Conservation (phyloP, 2,888 invertebrate genomes). For the Danaus chrysippus region DNA sequence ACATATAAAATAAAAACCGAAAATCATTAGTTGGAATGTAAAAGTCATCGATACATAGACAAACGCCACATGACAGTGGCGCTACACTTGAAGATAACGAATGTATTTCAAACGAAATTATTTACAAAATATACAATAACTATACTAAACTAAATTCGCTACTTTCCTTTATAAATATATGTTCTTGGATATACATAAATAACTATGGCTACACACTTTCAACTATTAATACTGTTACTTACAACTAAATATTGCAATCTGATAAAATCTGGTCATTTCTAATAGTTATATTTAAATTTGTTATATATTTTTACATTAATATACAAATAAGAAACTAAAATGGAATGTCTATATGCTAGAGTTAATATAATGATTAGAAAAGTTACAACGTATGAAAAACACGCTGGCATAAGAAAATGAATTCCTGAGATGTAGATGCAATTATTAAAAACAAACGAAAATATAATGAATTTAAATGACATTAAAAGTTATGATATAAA, state of each 20-base stretch:
- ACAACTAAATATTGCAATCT: slow-evolving; percentile 76
- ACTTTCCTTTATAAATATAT: slow-evolving; percentile 49
- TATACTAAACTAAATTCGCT: slow-evolving; percentile 29
- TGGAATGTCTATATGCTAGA: slow-evolving; percentile 49
- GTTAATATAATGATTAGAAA: not conserved
- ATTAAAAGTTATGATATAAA: slow-evolving; percentile 36
- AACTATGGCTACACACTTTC: slow-evolving; percentile 65
- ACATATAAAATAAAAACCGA: slow-evolving; percentile 41
- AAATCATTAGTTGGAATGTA: not conserved
- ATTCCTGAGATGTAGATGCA: not conserved
- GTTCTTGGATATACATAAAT: slow-evolving; percentile 71
- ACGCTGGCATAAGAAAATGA: not conserved
- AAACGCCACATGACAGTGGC: not conserved
- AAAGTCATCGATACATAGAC: not conserved
- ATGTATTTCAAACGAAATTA: slow-evolving; percentile 35
- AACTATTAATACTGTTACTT: slow-evolving; percentile 76
- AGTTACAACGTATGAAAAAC: not conserved
- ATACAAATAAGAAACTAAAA: slow-evolving; percentile 51
- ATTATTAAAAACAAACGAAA: not conserved
- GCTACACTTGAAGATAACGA: slow-evolving; percentile 2
- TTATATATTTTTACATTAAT: slow-evolving; percentile 64
- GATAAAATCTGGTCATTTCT: slow-evolving; percentile 77
- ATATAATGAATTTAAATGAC: not conserved
- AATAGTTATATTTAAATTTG: slow-evolving; percentile 51
- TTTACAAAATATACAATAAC: slow-evolving; percentile 63